Evolutionary conservation across 2,797 vertebrate species (phyloP).

Genomic region (Tenualosa ilisha): DNA sequence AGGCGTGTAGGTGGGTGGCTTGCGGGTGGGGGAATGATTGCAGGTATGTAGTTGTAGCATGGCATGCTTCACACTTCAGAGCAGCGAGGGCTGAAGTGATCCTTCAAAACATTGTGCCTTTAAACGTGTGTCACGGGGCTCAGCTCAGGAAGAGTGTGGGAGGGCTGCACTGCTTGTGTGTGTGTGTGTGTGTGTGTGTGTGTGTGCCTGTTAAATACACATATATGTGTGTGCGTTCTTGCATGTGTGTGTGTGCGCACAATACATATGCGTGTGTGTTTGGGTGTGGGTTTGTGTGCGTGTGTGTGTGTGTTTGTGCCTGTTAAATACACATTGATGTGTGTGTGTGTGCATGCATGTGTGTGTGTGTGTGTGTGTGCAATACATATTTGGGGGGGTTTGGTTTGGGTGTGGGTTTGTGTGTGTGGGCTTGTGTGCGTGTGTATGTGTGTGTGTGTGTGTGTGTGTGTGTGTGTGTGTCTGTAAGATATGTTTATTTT

Average conservation of each 20-base stretch:
- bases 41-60: not conserved
- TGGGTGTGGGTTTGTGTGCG: not conserved
- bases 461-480: slow-evolving; percentile 5
- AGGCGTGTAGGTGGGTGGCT: not conserved
- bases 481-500: slow-evolving; percentile 38
- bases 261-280: not conserved
- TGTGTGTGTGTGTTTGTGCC: slow-evolving; percentile 8
- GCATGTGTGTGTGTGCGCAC: not conserved
- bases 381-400: not conserved
- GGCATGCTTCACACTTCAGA: too few relatives aligned
- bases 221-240: not conserved
- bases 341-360: not conserved
- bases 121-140: not conserved
- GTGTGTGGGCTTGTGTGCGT: not conserved
- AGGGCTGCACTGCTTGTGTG: too few relatives aligned
- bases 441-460: not conserved
- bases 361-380: slow-evolving; percentile 9
- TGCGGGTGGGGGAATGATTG: not conserved
- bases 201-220: not conserved
- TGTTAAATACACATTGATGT: slow-evolving; percentile 18
- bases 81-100: not conserved
- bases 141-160: not conserved
- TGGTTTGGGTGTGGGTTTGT: not conserved
- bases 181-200: not conserved
- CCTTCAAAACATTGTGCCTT: not conserved